phyloP scores from a whole-genome alignment of 2,113 vertebrate species.

The Mobula hypostoma region DNA sequence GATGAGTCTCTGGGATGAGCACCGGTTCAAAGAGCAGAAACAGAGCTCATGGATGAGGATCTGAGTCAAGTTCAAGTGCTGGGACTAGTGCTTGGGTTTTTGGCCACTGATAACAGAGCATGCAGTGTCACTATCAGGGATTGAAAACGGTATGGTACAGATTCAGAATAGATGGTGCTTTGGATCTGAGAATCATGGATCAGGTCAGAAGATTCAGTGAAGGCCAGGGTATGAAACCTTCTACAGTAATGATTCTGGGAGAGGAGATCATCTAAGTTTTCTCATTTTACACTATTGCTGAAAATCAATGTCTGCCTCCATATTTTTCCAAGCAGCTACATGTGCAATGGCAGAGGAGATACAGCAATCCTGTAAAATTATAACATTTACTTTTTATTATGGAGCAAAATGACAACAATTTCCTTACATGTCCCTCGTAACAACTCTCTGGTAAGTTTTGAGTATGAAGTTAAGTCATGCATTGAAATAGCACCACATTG shows the following conservation, averaged over 20 bases:
- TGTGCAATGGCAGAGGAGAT: not conserved
- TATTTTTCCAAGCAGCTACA: not conserved
- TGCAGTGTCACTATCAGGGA: not conserved
- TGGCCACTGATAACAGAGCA: not conserved
- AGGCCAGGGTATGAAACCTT: not conserved
- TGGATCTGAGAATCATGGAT: not conserved
- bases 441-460: not conserved
- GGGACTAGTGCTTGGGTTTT: not conserved
- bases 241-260: not conserved
- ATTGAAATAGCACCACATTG: not conserved
- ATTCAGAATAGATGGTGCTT: not conserved
- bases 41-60: not conserved
- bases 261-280: not conserved
- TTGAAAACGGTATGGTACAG: not conserved
- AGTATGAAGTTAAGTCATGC: not conserved
- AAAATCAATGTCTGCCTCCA: not conserved
- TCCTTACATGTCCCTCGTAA: not conserved
- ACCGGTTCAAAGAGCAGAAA: too few relatives aligned
- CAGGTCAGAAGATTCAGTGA: not conserved
- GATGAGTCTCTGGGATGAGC: too few relatives aligned
- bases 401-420: too few relatives aligned
- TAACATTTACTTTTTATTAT: not conserved
- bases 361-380: not conserved
- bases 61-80: not conserved
- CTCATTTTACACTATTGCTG: not conserved